phyloP scores from a whole-genome alignment of 1,140 invertebrate species.

The Drosophila guanche region DNA sequence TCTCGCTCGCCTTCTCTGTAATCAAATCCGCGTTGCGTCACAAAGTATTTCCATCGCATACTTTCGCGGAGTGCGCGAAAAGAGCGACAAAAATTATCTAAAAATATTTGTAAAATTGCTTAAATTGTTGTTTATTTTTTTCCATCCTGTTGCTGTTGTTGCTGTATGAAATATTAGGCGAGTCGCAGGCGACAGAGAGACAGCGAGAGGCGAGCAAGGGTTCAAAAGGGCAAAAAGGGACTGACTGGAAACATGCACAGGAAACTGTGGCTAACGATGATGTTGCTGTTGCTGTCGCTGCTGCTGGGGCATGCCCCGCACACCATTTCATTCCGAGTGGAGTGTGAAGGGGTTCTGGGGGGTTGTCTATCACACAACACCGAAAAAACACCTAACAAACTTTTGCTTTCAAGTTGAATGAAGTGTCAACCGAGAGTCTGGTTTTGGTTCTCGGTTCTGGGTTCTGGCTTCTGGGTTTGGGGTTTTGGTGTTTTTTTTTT shows the following conservation, averaged over 20 bases:
- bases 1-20: conserved; percentile 43
- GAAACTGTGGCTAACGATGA: conserved; percentile 79
- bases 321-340: background rate
- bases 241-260: conserved; percentile 58
- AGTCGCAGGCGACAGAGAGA: conserved; percentile 16
- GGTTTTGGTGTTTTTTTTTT: background rate
- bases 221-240: conserved; percentile 57
- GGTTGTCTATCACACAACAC: conserved; percentile 51
- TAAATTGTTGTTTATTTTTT: conserved; percentile 29
- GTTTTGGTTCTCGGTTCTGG: background rate
- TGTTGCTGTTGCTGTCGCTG: conserved; percentile 10
- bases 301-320: background rate
- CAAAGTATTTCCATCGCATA: conserved; percentile 49
- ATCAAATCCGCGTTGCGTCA: conserved; percentile 77
- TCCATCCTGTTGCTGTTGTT: conserved; percentile 7
- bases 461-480: background rate
- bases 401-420: conserved; percentile 75
- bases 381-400: conserved; percentile 63
- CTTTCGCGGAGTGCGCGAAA: conserved; percentile 48
- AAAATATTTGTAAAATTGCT: conserved; percentile 79
- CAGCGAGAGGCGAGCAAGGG: conserved; percentile 40
- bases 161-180: conserved; percentile 70
- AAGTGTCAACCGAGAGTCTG: conserved; percentile 20
- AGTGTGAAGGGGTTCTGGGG: conserved; percentile 5
- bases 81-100: conserved; percentile 49